Conservation (phyloP, 2,113 vertebrate genomes). For the Pogonocichla stellata region DNA sequence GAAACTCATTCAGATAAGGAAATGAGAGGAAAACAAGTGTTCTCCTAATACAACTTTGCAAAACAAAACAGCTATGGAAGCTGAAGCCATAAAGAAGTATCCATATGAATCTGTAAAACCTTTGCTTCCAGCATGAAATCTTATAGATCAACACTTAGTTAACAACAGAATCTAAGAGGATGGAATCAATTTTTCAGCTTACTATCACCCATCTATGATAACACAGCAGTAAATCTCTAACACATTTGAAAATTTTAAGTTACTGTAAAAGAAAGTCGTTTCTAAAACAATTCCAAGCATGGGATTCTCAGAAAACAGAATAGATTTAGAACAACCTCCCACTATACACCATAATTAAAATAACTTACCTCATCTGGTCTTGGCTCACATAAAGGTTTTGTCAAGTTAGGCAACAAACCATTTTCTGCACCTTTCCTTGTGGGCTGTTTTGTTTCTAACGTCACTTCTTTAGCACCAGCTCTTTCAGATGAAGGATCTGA, state of each 20-base stretch:
- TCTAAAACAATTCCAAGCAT: background rate
- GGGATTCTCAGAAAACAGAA: background rate
- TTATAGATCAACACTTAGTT: background rate
- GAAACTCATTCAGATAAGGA: background rate
- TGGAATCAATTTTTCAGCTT: background rate
- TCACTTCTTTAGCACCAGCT: constrained; percentile 23
- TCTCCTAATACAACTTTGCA: background rate
- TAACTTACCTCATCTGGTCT: constrained; percentile 74
- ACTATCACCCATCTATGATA: background rate
- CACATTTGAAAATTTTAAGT: background rate
- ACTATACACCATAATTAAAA: constrained; percentile 31
- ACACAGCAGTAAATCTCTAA: background rate
- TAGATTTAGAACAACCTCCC: background rate
- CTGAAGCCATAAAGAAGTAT: background rate
- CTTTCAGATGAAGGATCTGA: constrained; percentile 49
- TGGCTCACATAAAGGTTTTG: constrained; percentile 69
- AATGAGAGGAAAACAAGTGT: background rate
- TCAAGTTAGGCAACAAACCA: constrained; percentile 66
- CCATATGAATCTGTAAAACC: background rate
- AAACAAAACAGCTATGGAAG: background rate
- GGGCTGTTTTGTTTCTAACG: background rate
- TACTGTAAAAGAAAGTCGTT: background rate
- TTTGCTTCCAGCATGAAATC: background rate
- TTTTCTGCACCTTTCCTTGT: constrained; percentile 65
- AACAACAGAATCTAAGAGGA: background rate